A percentile compares a stretch with the other conserved stretches of the same genome.
phyloP scores from a whole-genome alignment of 2,113 vertebrate genomes.

The Atrichornis clamosus region DNA sequence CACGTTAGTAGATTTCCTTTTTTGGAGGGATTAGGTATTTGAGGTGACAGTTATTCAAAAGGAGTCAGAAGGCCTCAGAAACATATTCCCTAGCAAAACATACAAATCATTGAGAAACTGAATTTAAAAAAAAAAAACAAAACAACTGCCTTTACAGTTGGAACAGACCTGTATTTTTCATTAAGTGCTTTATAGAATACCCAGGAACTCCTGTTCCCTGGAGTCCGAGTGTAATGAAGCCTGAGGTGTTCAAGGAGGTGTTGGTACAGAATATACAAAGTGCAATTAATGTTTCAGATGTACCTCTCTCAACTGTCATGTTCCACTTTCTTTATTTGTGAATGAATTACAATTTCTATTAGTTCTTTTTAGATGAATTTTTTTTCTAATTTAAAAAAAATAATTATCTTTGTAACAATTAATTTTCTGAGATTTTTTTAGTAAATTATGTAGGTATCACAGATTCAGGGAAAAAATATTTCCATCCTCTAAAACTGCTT shows the following conservation, averaged over 20 bases:
- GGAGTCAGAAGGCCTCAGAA: not conserved
- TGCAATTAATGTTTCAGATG: not conserved
- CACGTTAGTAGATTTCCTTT: not conserved
- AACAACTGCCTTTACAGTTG: not conserved
- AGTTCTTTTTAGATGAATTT: not conserved
- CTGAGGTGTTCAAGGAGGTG: not conserved
- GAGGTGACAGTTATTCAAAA: not conserved
- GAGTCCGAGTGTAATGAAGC: not conserved
- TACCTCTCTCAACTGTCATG: not conserved
- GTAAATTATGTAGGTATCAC: not conserved
- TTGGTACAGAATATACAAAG: not conserved
- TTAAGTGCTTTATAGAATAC: not conserved
- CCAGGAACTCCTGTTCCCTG: not conserved
- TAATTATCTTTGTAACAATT: not conserved
- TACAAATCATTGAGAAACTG: not conserved
- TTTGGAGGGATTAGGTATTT: not conserved
- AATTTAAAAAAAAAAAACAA: not conserved
- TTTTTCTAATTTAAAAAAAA: not conserved
- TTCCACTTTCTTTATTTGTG: not conserved
- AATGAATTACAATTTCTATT: not conserved
- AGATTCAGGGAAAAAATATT: not conserved
- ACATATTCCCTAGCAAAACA: not conserved
- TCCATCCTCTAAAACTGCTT: not conserved
- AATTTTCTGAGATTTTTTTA: not conserved
- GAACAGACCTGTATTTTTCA: not conserved